phyloP scores from a whole-genome alignment of 30 jellyfish, hydroid and myxozoan genomes.

The Nemopilema nomurai region DNA sequence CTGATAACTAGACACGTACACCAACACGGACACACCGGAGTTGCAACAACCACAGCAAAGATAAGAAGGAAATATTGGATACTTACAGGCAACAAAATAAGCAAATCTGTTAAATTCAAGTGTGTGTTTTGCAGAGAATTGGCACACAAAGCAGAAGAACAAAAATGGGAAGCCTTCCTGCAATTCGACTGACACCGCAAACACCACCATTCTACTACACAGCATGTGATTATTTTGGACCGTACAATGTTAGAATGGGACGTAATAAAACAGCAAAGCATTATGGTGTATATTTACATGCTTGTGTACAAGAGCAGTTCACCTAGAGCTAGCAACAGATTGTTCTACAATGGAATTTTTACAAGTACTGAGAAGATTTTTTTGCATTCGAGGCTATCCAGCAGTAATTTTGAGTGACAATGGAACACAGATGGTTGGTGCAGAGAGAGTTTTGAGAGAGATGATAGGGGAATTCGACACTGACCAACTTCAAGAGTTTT shows the following conservation, averaged over 20 bases:
- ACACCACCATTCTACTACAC: conserved; percentile 73
- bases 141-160: conserved; percentile 64
- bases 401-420: conserved; percentile 63
- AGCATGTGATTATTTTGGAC: conserved; percentile 68
- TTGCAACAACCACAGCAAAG: conserved; percentile 54
- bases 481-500: conserved; percentile 34
- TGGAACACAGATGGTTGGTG: conserved; percentile 74
- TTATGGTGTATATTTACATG: conserved; percentile 68
- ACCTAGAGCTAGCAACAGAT: conserved; percentile 62
- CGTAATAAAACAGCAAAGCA: conserved; percentile 59
- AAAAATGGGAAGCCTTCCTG: conserved; percentile 54
- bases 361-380: conserved; percentile 72
- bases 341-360: conserved; percentile 51
- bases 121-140: conserved; percentile 50
- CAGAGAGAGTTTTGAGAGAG: conserved; percentile 51
- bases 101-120: conserved; percentile 56
- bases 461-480: conserved; percentile 51
- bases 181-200: conserved; percentile 50
- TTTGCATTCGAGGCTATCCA: conserved; percentile 72
- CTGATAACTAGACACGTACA: conserved; percentile 45
- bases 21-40: conserved; percentile 55
- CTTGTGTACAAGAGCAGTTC: conserved; percentile 72
- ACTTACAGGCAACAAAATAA: conserved; percentile 45
- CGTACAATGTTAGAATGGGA: conserved; percentile 52
- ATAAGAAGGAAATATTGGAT: conserved; percentile 51